Evolutionary conservation across 2,797 vertebrate species (phyloP).

Genomic region (Scolopax rusticola): DNA sequence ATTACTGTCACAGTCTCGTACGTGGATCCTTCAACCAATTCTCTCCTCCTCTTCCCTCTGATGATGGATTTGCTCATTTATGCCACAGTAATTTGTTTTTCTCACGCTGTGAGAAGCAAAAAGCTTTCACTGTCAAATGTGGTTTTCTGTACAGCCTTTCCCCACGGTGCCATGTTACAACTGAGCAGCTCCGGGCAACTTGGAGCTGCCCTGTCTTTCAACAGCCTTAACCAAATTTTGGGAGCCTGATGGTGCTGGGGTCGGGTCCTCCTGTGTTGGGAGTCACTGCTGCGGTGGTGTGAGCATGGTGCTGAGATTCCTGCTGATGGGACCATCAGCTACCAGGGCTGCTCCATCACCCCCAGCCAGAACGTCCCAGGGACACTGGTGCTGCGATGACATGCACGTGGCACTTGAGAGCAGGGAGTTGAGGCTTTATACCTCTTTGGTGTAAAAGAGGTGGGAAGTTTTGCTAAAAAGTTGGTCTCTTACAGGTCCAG

Average conservation of each 20-base stretch:
- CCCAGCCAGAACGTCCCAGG: accelerated
- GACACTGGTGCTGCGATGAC: accelerated
- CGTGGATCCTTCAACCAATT: constrained; percentile 23
- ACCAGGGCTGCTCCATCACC: accelerated
- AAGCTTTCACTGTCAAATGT: neutral
- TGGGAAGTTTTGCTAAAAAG: neutral
- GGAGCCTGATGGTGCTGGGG: accelerated
- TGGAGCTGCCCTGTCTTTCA: neutral
- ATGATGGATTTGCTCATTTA: constrained; percentile 44
- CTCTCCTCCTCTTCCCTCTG: neutral
- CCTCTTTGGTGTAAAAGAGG: no score
- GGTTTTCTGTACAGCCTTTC: neutral
- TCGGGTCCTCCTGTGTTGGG: accelerated
- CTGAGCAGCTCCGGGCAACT: neutral
- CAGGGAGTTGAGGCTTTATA: neutral
- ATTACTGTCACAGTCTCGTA: constrained; percentile 38
- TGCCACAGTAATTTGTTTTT: constrained; percentile 35
- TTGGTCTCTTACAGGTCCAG: neutral
- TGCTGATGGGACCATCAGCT: accelerated
- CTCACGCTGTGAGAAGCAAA: neutral
- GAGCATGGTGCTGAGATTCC: neutral
- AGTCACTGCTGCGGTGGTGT: accelerated
- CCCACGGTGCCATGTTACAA: neutral
- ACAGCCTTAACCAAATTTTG: neutral
- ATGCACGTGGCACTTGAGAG: accelerated